A percentile compares a stretch with the other conserved stretches of the same genome.
These are phyloP conservation scores for Drosophila rhopaloa DNA, from an alignment of 1,140 invertebrate genomes.

Conservation along the genomic window DNA sequence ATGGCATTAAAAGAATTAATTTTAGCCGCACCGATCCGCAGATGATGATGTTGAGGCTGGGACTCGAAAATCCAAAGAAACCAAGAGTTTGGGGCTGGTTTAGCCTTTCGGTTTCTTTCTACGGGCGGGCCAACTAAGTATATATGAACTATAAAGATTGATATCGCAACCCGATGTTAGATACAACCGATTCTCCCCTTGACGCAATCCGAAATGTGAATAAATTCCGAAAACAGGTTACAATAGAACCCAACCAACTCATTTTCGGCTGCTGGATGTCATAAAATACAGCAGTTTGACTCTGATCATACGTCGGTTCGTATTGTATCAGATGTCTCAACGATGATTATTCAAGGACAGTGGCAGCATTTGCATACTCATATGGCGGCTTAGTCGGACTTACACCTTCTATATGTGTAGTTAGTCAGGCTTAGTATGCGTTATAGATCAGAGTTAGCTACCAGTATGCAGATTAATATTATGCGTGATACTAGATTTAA, in stretches of 20 bases:
- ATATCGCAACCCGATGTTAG: constrained; percentile 59
- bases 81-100: constrained; percentile 44
- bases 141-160: constrained; percentile 75
- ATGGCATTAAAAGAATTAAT: constrained; percentile 50
- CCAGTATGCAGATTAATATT: constrained; percentile 75
- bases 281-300: constrained; percentile 70
- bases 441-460: constrained; percentile 56
- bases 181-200: constrained; percentile 33
- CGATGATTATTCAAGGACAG: constrained; percentile 64
- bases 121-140: constrained; percentile 19
- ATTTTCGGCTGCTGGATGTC: constrained; percentile 54
- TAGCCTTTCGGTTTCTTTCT: constrained; percentile 66
- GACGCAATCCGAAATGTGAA: constrained; percentile 47
- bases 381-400: constrained; percentile 57
- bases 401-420: constrained; percentile 55
- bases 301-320: constrained; percentile 35
- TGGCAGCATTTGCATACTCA: constrained; percentile 67
- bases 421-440: constrained; percentile 39
- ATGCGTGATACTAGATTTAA: constrained; percentile 26
- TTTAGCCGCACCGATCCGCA: constrained; percentile 19
- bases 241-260: constrained; percentile 60
- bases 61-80: constrained; percentile 37
- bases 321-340: constrained; percentile 55
- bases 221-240: constrained; percentile 64
- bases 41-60: constrained; percentile 16